These are phyloP conservation scores for Pteropus alecto DNA, from an alignment of 2,113 vertebrate genomes.

Conservation along the genomic window DNA sequence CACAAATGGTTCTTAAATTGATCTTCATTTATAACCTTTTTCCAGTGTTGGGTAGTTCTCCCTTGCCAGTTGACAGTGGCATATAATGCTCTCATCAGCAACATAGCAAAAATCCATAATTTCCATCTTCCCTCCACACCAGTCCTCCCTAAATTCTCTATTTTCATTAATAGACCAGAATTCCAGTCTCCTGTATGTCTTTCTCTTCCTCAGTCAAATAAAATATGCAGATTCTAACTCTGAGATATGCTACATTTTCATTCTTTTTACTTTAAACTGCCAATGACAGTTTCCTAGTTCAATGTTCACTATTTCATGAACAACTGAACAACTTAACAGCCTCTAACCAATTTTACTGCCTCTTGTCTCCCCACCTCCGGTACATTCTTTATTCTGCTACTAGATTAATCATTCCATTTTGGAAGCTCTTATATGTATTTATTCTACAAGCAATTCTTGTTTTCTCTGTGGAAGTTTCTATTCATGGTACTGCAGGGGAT, in stretches of 20 bases:
- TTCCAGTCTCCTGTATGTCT: background rate
- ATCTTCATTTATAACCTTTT: background rate
- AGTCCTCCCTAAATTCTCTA: background rate
- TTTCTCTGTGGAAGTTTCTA: background rate
- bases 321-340: background rate
- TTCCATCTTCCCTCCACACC: background rate
- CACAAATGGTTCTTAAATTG: background rate
- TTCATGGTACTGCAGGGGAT: background rate
- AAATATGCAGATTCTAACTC: background rate
- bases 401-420: background rate
- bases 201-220: background rate
- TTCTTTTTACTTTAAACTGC: background rate
- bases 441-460: background rate
- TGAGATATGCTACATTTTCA: background rate
- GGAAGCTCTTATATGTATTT: background rate
- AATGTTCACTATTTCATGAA: background rate
- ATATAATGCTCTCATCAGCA: background rate
- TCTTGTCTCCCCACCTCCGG: background rate
- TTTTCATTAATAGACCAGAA: background rate
- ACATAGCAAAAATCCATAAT: background rate
- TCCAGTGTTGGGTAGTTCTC: background rate
- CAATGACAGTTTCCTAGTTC: background rate
- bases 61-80: background rate
- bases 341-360: background rate
- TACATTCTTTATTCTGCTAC: background rate